Base-by-base conservation (phyloP, 2,797 vertebrate genomes). In the Cheracebus regulus region DNA sequence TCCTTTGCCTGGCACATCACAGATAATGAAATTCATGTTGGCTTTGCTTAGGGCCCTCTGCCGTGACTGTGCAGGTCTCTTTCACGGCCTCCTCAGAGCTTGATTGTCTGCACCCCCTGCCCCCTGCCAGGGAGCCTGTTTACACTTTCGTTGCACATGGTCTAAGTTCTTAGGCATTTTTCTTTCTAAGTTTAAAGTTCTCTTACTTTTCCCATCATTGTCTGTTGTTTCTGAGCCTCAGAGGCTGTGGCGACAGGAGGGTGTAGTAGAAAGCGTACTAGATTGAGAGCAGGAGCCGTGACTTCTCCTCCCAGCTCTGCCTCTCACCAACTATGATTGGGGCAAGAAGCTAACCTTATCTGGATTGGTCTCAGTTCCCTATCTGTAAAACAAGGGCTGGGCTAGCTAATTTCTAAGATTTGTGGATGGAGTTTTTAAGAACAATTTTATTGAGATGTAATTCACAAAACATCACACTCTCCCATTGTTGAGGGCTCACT, bases 91-190 rank as follows among this genome's bases (percentile, higher is more conserved):
- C 97, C 85, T 88, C 67, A n/a, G 94, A 94, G 90, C 72, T 83
- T n/a, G 24, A 73, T 88, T 72, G 95, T 64, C 85, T 92, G 76
- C 14, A 4, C 7, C 20, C 36, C 67, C 30, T 3, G 7, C 14
- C 81, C 89, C 76, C 48, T 33, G 67, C 80, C 4, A 0, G 9
- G 86, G 82, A 86, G 26, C 2, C 1, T 46, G 30, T 76, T 89
- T 92, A 61, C n/a, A 79, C 84, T 95, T 96, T 83, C 44, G 84
- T 76, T 96, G 82, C 88, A 57, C 70, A 46, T 96, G 96, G 97
- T 92, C 84, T 97, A 97, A 96, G 80, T 87, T 94, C 95, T 80
- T 75, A 58, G 93, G 97, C 72, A 96, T 97, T 88, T 96, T 93
- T 84, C 64, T 96, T 73, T 91, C 80, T 84, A 50, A 79, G 57